Base-by-base conservation (phyloP, 2,113 vertebrate genomes). In the Pterocles burchelli region DNA sequence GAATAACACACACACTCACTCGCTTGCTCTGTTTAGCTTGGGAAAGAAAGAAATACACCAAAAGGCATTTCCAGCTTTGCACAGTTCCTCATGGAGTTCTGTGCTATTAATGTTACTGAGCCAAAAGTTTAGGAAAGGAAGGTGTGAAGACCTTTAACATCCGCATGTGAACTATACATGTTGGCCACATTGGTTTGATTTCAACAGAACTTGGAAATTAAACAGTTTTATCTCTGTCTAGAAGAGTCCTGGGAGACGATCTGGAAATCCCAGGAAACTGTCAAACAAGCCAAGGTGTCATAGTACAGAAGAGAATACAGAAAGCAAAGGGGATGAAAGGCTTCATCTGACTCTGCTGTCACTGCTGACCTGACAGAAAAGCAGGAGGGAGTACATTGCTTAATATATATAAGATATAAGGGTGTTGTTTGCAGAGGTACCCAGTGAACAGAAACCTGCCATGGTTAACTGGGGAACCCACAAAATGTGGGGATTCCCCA, bases 141-240 rank as follows among this genome's bases (percentile, higher is more conserved):
- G 46, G 41, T 26, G 15, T 20, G 48, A 74, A 83, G 45, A 36
- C 15, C 15, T 31, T 83, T 36, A 68, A 52, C 10, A 25, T 66
- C 25, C 2, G 0, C 28, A 45, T 13, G 5, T 45, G 3, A 17
- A 22, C 18, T 83, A 1, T 61, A 10, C 5, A 3, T 2, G 0
- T 65, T 73, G 51, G 28, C 9, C 20, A 17, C 4, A 12, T 17
- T 38, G 5, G 3, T 45, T 92, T 76, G 45, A 34, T 70, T 76
- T 86, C 45, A 73, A 4, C 5, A 18, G 46, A 24, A 38, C 24
- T 49, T 54, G 10, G 31, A 90, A 94, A 84, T 86, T 12, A 51
- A 49, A 22, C 9, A 20, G 19, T 71, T 73, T 57, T n/a, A 38
- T 13, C 49, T 76, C 25, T 67, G 46, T 46, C n/a, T 57, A 59